phyloP scores from a whole-genome alignment of 2,888 invertebrate genomes.

The Spodoptera exigua region DNA sequence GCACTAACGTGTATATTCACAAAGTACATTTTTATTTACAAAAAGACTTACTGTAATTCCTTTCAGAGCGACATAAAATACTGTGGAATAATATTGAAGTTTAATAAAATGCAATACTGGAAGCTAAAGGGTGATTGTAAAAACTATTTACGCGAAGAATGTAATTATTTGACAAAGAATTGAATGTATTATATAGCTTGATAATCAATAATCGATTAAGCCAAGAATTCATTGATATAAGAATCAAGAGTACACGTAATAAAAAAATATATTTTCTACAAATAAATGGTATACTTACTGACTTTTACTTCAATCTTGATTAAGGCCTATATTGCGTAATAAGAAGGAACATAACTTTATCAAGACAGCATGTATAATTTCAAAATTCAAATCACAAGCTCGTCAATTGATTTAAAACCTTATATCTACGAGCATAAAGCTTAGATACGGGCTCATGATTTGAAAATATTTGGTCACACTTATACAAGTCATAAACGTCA shows the following conservation, averaged over 20 bases:
- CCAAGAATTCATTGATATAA: too few species aligned
- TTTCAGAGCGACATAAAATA: conserved; percentile 22
- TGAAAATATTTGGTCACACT: conserved; percentile 8
- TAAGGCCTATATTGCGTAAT: conserved; percentile 5
- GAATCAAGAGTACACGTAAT: too few species aligned
- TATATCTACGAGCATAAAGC: conserved; percentile 25
- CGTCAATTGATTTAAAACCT: conserved; percentile 23
- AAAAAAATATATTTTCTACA: too few species aligned
- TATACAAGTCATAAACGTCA: neutral
- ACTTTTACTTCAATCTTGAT: neutral
- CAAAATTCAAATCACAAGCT: conserved; percentile 5
- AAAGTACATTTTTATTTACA: conserved; percentile 37
- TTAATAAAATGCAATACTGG: conserved; percentile 36
- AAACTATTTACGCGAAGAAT: too few species aligned
- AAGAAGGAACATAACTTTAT: conserved; percentile 2
- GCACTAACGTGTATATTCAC: conserved; percentile 39
- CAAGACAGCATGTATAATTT: conserved; percentile 5
- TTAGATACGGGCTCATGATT: conserved; percentile 3
- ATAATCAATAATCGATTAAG: too few species aligned
- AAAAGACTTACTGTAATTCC: neutral
- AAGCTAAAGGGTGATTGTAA: neutral
- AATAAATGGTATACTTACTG: too few species aligned
- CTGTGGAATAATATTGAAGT: conserved; percentile 33
- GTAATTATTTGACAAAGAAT: too few species aligned
- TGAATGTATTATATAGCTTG: too few species aligned